A percentile compares a stretch with the other conserved stretches of the same genome.
These are phyloP conservation scores for Wiebesia pumilae DNA, from an alignment of 1,140 invertebrate species.

Conservation along the genomic window DNA sequence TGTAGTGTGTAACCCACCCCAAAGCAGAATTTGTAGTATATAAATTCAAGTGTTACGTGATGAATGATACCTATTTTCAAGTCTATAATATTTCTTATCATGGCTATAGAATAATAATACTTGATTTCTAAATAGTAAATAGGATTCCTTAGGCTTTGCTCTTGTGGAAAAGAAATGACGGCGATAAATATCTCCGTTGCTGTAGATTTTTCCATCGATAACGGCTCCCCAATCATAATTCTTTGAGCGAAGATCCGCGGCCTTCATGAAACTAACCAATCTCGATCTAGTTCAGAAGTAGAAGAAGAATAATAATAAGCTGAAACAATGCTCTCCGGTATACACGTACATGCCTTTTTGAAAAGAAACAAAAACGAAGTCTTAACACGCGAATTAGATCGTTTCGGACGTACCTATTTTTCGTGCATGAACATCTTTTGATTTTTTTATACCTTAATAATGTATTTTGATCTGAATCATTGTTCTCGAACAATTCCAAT, in stretches of 20 bases:
- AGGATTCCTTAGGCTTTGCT: background rate
- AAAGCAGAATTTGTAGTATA: too few species aligned
- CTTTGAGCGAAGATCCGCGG: background rate
- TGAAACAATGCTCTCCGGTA: too few species aligned
- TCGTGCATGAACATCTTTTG: too few species aligned
- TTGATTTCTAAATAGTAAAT: conserved; percentile 30
- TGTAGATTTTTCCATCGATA: conserved; percentile 45
- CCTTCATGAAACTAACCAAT: background rate
- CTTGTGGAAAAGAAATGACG: background rate
- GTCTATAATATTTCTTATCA: background rate
- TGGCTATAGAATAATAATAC: conserved; percentile 17
- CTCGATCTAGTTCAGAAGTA: background rate
- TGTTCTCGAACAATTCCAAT: too few species aligned
- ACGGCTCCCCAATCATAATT: conserved; percentile 33
- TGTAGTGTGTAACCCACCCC: too few species aligned
- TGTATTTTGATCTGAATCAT: too few species aligned
- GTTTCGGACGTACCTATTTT: too few species aligned
- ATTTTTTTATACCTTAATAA: too few species aligned
- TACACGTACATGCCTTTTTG: too few species aligned
- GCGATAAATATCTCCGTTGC: conserved; percentile 9
- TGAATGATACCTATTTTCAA: conserved; percentile 19
- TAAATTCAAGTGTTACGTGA: background rate
- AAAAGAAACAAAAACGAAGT: too few species aligned
- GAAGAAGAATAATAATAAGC: too few species aligned
- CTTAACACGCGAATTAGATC: too few species aligned